Percentiles rank a stretch among this genome's conserved stretches.
These are phyloP conservation scores for Aselliscus stoliczkanus DNA, from an alignment of 2,797 vertebrate genomes.

Conservation along the genomic window DNA sequence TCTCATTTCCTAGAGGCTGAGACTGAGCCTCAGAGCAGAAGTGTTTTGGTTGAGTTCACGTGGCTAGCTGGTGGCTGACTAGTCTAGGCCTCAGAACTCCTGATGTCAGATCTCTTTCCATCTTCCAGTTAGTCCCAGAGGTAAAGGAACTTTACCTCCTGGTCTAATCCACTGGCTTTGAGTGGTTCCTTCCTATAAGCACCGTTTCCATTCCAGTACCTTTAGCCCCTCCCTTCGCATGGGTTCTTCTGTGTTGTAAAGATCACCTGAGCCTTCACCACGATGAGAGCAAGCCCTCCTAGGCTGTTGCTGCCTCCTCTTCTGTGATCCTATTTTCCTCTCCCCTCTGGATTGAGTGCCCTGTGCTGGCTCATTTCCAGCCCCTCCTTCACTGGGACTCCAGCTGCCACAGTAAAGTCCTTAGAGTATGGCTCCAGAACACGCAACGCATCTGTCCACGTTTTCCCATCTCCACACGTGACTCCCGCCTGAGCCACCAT, in stretches of 20 bases:
- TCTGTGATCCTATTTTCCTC: neutral
- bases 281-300: neutral
- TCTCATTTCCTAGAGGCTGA: neutral
- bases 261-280: neutral
- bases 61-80: neutral
- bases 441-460: fast-evolving
- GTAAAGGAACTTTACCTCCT: neutral
- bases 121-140: neutral
- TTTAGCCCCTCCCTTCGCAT: neutral
- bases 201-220: neutral
- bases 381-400: neutral
- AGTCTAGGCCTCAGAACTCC: neutral
- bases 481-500: neutral
- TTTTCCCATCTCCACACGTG: neutral
- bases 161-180: neutral
- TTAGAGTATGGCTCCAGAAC: neutral
- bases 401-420: neutral
- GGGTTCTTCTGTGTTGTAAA: neutral
- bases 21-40: neutral
- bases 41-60: neutral
- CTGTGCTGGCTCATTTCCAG: neutral
- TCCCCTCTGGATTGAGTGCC: neutral
- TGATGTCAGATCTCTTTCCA: neutral
- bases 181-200: neutral
- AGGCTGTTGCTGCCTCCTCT: no score